phyloP scores from a whole-genome alignment of 2,888 invertebrate species.

The Blastobasis adustella region DNA sequence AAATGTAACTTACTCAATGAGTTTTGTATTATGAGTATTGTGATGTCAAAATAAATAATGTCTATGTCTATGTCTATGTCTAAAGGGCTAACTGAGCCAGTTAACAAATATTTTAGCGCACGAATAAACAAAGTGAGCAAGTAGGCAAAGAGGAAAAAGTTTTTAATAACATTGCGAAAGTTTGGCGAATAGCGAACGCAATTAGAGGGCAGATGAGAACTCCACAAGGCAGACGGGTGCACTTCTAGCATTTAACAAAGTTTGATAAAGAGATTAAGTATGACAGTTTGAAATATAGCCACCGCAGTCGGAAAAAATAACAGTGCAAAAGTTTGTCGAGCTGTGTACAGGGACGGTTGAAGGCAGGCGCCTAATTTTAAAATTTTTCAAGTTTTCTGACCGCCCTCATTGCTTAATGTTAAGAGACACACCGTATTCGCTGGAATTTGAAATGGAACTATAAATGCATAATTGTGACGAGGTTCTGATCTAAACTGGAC shows the following conservation, averaged over 20 bases:
- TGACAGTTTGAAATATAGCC: constrained; percentile 75
- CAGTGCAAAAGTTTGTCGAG: constrained; percentile 60
- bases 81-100: too few relatives aligned
- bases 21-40: too few relatives aligned
- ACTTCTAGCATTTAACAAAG: constrained; percentile 69
- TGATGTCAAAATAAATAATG: too few relatives aligned
- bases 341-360: constrained; percentile 15
- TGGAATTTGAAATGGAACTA: too few relatives aligned
- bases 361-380: neutral
- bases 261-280: constrained; percentile 75
- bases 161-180: constrained; percentile 40
- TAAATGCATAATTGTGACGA: too few relatives aligned
- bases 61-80: too few relatives aligned
- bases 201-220: constrained; percentile 62
- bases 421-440: too few relatives aligned
- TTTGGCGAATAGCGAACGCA: constrained; percentile 43
- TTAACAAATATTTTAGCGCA: too few relatives aligned
- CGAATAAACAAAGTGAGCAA: neutral
- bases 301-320: constrained; percentile 63
- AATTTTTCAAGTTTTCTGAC: too few relatives aligned
- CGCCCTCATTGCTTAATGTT: too few relatives aligned
- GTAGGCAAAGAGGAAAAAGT: neutral
- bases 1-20: too few relatives aligned
- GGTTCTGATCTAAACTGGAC: too few relatives aligned
- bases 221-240: constrained; percentile 58